Base-by-base conservation (phyloP, 2,113 vertebrate species). In the Leiothrix lutea region DNA sequence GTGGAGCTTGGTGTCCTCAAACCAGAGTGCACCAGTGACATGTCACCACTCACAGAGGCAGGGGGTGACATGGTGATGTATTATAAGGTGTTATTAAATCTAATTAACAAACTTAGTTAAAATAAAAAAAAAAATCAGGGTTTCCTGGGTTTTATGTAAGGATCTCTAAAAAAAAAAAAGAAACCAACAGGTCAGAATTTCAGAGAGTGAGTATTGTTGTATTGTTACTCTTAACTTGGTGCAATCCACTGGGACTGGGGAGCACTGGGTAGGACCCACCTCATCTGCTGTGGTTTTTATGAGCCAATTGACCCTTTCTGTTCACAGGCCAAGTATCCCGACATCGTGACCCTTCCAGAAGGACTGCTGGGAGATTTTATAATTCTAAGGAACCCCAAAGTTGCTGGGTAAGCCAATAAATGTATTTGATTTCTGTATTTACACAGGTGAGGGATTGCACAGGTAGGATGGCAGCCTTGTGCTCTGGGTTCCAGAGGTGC, bases 281-380 rank as follows among this genome's bases (percentile, higher is more conserved):
- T 50, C 26, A 6, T 38, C n/a, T 88, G 4, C 25, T 50, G 0
- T 2, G 12, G 33, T 11, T 54, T 47, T n/a, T 86, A 16, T 90
- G 26, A 83, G 38, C 38, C 65, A 38, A 2, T 69, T 69, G 16
- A 74, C 62, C 8, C 5, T 80, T 6, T 71, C 62, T 89, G 19
- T 93, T 81, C 45, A 22, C 88, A 99, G 99, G 94, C 85, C 25
- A 98, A 98, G 89, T 98, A 99, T 25, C 98, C 98, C 51, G 89
- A 97, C 0, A 5, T 92, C 0, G 98, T 99, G 47, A 89, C 54
- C 54, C 98, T 99, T 82, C 96, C 98, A 0, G 98, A 98, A 66
- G 98, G 99, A 38, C 54, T 94, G 42, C 70, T 58, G 33, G 98
- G 98, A 23, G 97, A 97, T 56, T 88, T 87, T 48, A 94, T 99